Percentiles rank a stretch among this genome's conserved stretches.
Conservation (phyloP, 2,113 vertebrate genomes). For the Oenanthe oenanthe region DNA sequence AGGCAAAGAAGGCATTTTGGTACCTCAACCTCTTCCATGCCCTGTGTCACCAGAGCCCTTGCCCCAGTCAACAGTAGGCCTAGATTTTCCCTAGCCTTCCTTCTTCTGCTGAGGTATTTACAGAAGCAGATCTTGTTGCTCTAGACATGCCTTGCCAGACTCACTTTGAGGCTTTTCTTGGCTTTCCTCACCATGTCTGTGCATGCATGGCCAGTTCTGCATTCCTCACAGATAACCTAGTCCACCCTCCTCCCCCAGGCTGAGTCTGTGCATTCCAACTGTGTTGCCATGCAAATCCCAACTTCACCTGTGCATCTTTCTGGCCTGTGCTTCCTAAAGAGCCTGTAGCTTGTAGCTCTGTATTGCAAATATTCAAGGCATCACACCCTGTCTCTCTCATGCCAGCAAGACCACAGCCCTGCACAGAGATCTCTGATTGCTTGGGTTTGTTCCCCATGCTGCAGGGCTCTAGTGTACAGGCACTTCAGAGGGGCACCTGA, state of each 20-base stretch:
- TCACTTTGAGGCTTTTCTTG: background rate
- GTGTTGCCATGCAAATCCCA: background rate
- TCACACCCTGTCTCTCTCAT: background rate
- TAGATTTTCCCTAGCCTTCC: background rate
- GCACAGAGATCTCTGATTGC: background rate
- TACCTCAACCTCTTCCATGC: background rate
- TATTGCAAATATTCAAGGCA: background rate
- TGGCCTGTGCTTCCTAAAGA: background rate
- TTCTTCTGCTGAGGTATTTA: background rate
- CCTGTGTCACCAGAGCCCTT: background rate
- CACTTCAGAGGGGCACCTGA: background rate
- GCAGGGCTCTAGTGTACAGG: background rate
- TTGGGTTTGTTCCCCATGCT: background rate
- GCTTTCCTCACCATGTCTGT: background rate
- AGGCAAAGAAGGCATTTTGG: background rate
- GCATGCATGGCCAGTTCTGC: background rate
- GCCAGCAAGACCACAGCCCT: background rate
- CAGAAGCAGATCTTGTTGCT: background rate
- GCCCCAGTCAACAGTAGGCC: background rate
- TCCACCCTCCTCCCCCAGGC: background rate
- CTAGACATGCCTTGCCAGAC: background rate
- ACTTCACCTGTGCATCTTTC: background rate
- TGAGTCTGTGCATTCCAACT: background rate
- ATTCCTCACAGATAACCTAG: background rate
- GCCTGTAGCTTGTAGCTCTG: background rate